phyloP scores from a whole-genome alignment of 2,888 invertebrate species.

The Augochlorella aurata region DNA sequence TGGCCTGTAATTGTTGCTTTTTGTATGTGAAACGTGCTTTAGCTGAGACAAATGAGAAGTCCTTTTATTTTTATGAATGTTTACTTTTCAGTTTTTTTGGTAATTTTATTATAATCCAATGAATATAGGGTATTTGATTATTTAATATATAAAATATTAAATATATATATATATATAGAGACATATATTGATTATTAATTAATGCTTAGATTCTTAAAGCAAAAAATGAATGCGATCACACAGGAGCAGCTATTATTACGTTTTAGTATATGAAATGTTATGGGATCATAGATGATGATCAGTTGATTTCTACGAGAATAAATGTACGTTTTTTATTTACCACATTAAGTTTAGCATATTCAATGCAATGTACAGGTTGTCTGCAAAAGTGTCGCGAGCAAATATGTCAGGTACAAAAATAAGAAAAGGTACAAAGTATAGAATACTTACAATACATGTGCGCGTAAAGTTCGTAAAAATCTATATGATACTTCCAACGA shows the following conservation, averaged over 20 bases:
- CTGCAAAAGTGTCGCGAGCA: constrained; percentile 70
- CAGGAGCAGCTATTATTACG: constrained; percentile 73
- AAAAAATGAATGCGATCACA: constrained; percentile 57
- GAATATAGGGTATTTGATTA: constrained; percentile 71
- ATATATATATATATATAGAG: constrained; percentile 62
- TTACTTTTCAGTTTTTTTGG: constrained; percentile 64
- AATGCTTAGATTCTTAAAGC: constrained; percentile 68
- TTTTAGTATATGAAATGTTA: constrained; percentile 64
- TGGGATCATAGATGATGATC: constrained; percentile 49
- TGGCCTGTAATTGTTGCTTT: constrained; percentile 82
- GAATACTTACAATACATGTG: constrained; percentile 65
- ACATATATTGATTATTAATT: constrained; percentile 69
- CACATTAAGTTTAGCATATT: constrained; percentile 62
- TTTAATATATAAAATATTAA: constrained; percentile 78
- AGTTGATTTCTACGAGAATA: constrained; percentile 59
- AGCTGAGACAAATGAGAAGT: constrained; percentile 69
- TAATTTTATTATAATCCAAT: constrained; percentile 69
- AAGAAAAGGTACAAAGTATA: constrained; percentile 71
- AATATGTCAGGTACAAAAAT: constrained; percentile 68
- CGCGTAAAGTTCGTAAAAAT: constrained; percentile 60
- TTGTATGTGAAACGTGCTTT: constrained; percentile 80
- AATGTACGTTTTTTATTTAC: constrained; percentile 63
- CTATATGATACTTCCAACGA: constrained; percentile 59
- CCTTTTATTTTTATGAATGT: constrained; percentile 66
- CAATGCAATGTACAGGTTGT: constrained; percentile 71